Percentiles rank a stretch among this genome's conserved stretches.
phyloP scores from a whole-genome alignment of 1,140 invertebrate genomes.

The Helicorthomorpha holstii region DNA sequence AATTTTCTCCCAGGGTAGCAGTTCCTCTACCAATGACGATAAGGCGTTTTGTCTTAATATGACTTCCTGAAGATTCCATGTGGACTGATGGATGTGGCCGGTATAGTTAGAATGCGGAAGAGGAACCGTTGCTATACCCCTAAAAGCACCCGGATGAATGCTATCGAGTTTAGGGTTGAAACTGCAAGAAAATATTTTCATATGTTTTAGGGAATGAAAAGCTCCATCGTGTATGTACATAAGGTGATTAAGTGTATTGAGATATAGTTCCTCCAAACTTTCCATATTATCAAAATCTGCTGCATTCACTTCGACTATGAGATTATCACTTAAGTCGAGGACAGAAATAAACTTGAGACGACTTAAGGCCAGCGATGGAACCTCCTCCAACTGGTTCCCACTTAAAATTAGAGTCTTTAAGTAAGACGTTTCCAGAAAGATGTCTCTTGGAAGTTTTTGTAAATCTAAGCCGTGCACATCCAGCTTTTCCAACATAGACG shows the following conservation, averaged over 20 bases:
- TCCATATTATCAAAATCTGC: constrained; percentile 5
- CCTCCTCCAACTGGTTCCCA: neutral
- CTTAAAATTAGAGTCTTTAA: neutral
- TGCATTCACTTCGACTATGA: neutral
- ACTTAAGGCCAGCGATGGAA: neutral
- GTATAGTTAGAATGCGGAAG: too few species aligned
- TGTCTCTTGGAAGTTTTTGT: neutral
- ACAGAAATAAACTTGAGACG: neutral
- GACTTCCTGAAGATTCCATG: constrained; percentile 7
- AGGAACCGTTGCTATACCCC: neutral
- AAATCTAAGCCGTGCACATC: neutral
- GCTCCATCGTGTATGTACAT: constrained; percentile 4
- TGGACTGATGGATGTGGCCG: neutral
- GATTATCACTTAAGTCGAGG: neutral
- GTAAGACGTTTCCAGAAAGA: neutral
- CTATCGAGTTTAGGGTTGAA: constrained; percentile 6
- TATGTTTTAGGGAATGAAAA: constrained; percentile 7
- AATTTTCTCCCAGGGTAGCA: constrained; percentile 12
- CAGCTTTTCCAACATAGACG: neutral
- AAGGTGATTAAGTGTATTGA: constrained; percentile 6
- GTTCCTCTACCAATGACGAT: neutral
- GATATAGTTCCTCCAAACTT: constrained; percentile 8
- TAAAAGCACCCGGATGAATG: constrained; percentile 5
- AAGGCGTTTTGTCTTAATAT: constrained; percentile 11
- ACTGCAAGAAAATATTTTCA: constrained; percentile 7